A percentile compares a stretch with the other conserved stretches of the same genome.
Evolutionary conservation across 2,113 vertebrate species (phyloP).

Genomic region (Cairina moschata): DNA sequence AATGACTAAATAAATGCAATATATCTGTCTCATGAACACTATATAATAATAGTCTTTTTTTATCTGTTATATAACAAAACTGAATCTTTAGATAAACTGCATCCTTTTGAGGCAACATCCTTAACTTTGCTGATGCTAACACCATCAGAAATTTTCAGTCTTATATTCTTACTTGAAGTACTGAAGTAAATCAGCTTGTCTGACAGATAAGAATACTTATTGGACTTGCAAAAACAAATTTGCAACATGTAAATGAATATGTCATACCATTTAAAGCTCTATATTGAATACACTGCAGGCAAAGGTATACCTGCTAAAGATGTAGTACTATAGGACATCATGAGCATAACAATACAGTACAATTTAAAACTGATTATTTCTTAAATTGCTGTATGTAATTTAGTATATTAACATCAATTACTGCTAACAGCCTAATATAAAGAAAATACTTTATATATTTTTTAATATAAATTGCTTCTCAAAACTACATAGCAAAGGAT

Average conservation of each 20-base stretch:
- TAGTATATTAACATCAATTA: constrained; percentile 2
- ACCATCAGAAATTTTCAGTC: neutral
- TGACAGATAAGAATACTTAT: neutral
- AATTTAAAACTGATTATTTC: constrained; percentile 10
- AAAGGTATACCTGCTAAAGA: neutral
- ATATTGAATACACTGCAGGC: accelerated
- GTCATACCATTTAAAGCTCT: neutral
- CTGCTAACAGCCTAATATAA: constrained; percentile 25
- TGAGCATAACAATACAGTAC: neutral
- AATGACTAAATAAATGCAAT: constrained; percentile 37
- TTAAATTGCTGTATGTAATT: neutral
- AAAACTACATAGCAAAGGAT: neutral
- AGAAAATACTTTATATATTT: neutral
- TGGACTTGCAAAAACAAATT: neutral
- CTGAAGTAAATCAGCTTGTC: neutral
- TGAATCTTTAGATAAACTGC: constrained; percentile 41
- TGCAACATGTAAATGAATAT: neutral
- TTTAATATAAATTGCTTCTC: neutral
- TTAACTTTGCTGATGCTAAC: constrained; percentile 49
- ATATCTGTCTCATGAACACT: constrained; percentile 35
- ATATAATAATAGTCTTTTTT: neutral
- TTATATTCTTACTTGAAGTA: constrained; percentile 45
- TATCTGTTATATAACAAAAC: constrained; percentile 19
- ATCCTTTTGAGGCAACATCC: constrained; percentile 8
- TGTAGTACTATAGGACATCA: neutral